These are phyloP conservation scores for Cottus gobio DNA, from an alignment of 2,113 vertebrate genomes.

Conservation along the genomic window DNA sequence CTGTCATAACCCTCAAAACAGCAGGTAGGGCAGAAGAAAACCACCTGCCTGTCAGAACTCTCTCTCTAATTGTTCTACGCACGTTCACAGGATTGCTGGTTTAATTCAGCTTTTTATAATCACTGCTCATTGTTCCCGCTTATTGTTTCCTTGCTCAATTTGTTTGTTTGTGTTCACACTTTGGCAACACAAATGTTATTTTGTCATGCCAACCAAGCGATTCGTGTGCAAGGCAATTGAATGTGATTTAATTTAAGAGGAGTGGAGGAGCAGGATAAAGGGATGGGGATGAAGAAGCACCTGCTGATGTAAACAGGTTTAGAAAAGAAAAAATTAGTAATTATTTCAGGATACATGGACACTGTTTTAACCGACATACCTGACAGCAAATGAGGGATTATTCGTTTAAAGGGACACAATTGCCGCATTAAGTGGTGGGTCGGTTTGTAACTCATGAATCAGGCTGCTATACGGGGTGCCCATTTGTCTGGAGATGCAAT, in stretches of 20 bases:
- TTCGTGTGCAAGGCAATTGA: constrained; percentile 63
- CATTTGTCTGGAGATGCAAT: constrained; percentile 14
- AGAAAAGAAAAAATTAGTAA: constrained; percentile 29
- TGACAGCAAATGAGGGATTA: constrained; percentile 66
- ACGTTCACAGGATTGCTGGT: constrained; percentile 66
- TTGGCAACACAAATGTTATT: constrained; percentile 68
- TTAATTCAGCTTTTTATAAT: constrained; percentile 75
- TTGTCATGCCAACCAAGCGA: constrained; percentile 73
- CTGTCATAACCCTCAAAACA: constrained; percentile 77
- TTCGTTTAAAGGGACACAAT: constrained; percentile 69
- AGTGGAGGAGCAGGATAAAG: constrained; percentile 36
- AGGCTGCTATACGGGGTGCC: not conserved
- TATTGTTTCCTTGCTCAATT: constrained; percentile 79
- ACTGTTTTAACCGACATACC: constrained; percentile 43
- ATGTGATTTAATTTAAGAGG: constrained; percentile 71
- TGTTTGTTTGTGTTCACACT: constrained; percentile 78
- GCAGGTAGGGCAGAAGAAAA: constrained; percentile 49
- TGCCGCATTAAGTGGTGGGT: constrained; percentile 64
- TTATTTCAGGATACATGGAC: constrained; percentile 28
- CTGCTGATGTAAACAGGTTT: constrained; percentile 47
- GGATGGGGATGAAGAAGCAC: constrained; percentile 30
- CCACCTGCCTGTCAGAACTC: constrained; percentile 62
- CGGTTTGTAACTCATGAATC: constrained; percentile 48
- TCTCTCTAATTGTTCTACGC: constrained; percentile 64
- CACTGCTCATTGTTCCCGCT: constrained; percentile 69